Percentiles rank a stretch among this genome's conserved stretches.
phyloP scores from a whole-genome alignment of 2,113 vertebrate species.

The Gallinago undulata region DNA sequence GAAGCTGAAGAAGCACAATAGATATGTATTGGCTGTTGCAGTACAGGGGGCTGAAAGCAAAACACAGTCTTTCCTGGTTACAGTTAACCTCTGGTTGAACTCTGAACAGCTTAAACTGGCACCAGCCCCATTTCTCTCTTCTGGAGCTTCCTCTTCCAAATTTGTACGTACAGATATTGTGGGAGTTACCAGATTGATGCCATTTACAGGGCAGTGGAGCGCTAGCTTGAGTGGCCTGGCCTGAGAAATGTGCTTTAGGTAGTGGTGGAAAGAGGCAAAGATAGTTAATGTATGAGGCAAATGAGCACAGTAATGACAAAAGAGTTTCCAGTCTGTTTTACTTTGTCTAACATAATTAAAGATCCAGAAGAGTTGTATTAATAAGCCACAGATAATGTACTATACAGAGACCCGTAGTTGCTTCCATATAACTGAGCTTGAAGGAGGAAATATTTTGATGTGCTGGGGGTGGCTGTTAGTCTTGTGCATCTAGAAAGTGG shows the following conservation, averaged over 20 bases:
- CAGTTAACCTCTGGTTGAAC: slow-evolving; percentile 31
- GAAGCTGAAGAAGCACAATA: neutral
- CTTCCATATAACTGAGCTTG: neutral
- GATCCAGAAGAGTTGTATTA: neutral
- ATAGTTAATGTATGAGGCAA: neutral
- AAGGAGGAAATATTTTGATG: slow-evolving; percentile 27
- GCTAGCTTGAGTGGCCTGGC: neutral
- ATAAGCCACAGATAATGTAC: neutral
- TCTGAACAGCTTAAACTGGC: neutral
- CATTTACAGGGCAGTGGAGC: neutral
- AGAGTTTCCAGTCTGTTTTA: neutral
- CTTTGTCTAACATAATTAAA: neutral
- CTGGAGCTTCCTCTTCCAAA: neutral
- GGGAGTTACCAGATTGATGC: neutral
- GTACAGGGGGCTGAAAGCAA: neutral
- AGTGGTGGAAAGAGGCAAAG: neutral
- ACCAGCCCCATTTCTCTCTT: neutral
- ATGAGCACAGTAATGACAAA: neutral
- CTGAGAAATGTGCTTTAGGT: neutral
- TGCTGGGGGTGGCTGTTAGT: slow-evolving; percentile 51
- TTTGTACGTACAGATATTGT: neutral
- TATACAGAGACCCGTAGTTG: neutral
- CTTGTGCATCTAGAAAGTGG: neutral
- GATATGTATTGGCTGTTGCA: neutral
- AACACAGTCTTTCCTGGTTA: neutral